These are phyloP conservation scores for Crocuta crocuta DNA, from an alignment of 2,113 vertebrate species.

Conservation along the genomic window DNA sequence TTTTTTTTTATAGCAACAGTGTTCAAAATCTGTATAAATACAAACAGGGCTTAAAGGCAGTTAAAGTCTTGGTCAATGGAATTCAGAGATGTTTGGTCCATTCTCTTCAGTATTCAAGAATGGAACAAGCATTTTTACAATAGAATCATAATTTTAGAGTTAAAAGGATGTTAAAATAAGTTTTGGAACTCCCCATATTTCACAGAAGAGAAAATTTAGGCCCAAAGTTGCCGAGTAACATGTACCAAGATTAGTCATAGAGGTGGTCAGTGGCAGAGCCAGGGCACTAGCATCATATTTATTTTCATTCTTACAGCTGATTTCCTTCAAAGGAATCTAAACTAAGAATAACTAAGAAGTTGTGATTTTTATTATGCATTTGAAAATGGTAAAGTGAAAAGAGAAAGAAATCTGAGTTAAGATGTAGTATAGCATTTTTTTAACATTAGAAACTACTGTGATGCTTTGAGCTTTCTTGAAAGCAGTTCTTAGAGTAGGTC, in stretches of 20 bases:
- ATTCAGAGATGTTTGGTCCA: not conserved
- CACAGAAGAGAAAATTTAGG: conserved; percentile 15
- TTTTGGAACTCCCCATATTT: not conserved
- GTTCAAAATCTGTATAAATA: not conserved
- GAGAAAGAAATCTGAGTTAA: not conserved
- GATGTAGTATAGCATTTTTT: not conserved
- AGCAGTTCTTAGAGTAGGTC: not conserved
- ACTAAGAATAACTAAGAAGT: not conserved
- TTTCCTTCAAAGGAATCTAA: not conserved
- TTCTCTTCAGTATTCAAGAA: conserved; percentile 21
- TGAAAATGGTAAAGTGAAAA: not conserved
- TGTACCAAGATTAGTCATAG: not conserved
- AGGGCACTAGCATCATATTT: not conserved
- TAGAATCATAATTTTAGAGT: conserved; percentile 13
- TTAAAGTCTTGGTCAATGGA: not conserved
- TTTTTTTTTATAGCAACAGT: not conserved
- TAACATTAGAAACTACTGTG: not conserved
- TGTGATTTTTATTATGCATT: not conserved
- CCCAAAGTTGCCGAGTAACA: not conserved
- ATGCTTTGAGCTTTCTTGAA: not conserved
- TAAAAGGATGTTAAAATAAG: conserved; percentile 16
- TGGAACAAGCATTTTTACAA: not conserved
- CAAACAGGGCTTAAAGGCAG: not conserved
- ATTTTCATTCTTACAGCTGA: conserved; percentile 39
- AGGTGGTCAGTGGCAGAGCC: not conserved